Evolutionary conservation across 1,140 invertebrate genomes (phyloP), one percentile per base, ranked within the genome.

Genomic region (Sitophilus oryzae): DNA sequence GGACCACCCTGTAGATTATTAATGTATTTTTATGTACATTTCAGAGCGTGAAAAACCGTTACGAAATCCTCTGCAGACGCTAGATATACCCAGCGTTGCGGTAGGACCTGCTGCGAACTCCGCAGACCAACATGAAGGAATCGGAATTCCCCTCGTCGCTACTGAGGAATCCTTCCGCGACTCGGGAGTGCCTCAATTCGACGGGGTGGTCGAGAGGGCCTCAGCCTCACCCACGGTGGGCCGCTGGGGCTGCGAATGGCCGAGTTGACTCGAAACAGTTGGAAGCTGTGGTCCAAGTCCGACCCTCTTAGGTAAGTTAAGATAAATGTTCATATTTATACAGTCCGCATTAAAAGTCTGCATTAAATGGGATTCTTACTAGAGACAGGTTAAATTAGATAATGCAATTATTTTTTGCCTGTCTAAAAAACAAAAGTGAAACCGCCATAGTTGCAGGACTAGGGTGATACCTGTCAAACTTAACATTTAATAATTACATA

Each of bases 191-290:
- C 45, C 53, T 19, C 37, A 20, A 10, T 14, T 49, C 41, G 53
- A 56, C 14, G 53, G 37, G 19, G 37, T 30, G 2, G 42, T 30
- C 34, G 56, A 54, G 22, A 67, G 71, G 72, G 71, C 68, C 68
- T 61, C 70, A 8, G 70, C 65, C 61, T 70, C 30, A 72, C 85
- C 85, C 73, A 80, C 82, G 64, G 85, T 89, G 67, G 86, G 86
- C 68, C 83, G 87, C 59, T 91, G 87, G 88, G 88, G 87, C 72
- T 82, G 81, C 72, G 88, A 92, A 74, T 91, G 88, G 88, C 88
- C 88, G 76, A 91, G 89, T 90, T 91, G 88, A 91, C 88, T 91
- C 88, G 84, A 73, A 74, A 71, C 77, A 77, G 75, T 73, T 75
- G 74, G 70, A 65, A 71, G 69, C 68, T 73, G 77, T 71, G 78